These are phyloP conservation scores for Seladonia tumulorum DNA, from an alignment of 2,888 invertebrate species.

Conservation along the genomic window DNA sequence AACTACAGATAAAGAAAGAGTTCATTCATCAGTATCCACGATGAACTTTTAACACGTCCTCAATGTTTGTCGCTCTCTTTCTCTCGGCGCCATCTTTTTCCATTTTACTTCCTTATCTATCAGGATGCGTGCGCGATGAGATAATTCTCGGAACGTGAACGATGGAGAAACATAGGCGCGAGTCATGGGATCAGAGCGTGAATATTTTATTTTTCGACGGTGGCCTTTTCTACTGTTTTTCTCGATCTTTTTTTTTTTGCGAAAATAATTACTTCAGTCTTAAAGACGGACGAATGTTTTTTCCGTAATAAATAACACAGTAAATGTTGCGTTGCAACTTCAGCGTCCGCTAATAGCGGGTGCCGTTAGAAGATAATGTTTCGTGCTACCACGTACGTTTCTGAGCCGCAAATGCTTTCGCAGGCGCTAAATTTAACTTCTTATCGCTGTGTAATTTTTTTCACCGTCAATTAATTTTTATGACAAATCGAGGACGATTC, in stretches of 20 bases:
- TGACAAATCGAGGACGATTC: neutral
- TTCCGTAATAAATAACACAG: neutral
- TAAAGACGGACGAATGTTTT: neutral
- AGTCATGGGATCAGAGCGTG: neutral
- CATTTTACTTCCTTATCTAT: slow-evolving; percentile 65
- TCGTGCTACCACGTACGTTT: neutral
- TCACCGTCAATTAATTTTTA: neutral
- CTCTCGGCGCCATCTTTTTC: slow-evolving; percentile 34
- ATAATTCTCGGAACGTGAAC: slow-evolving; percentile 62
- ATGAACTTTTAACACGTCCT: slow-evolving; percentile 68
- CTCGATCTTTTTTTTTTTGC: neutral
- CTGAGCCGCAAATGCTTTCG: neutral
- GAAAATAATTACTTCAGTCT: neutral
- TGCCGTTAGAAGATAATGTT: slow-evolving; percentile 21
- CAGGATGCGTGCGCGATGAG: slow-evolving; percentile 69
- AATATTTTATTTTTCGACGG: slow-evolving; percentile 46
- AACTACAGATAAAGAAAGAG: slow-evolving; percentile 27
- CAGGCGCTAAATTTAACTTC: neutral
- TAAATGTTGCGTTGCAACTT: slow-evolving; percentile 1
- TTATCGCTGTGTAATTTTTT: neutral
- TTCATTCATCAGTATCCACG: slow-evolving; percentile 62
- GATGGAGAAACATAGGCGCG: slow-evolving; percentile 39
- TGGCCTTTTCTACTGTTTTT: neutral
- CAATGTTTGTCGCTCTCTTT: slow-evolving; percentile 48
- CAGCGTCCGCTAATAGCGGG: slow-evolving; percentile 11